Percentiles rank a stretch among this genome's conserved stretches.
Evolutionary conservation across 2,797 vertebrate genomes (phyloP).

Genomic region (Emydoidea blandingii): DNA sequence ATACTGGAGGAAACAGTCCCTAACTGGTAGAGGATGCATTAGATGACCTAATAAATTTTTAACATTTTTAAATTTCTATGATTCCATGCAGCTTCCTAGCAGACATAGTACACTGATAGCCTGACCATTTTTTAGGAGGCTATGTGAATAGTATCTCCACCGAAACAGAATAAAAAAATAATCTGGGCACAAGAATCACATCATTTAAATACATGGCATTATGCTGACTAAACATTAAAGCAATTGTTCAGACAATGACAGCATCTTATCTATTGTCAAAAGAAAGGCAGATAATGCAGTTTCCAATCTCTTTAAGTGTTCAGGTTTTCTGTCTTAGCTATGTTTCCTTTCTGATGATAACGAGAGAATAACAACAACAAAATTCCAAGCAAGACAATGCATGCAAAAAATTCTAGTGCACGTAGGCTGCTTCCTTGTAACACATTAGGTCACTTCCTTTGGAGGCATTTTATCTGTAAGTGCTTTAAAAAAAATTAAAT

Average conservation of each 20-base stretch:
- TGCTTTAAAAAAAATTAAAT: constrained; percentile 47
- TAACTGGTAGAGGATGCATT: neutral
- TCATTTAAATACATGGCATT: constrained; percentile 72
- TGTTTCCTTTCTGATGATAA: constrained; percentile 58
- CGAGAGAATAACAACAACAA: constrained; percentile 58
- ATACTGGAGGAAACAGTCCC: neutral
- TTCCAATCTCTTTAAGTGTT: constrained; percentile 68
- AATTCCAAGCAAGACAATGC: constrained; percentile 59
- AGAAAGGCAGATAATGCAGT: constrained; percentile 60
- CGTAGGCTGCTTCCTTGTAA: constrained; percentile 68
- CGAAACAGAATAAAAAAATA: constrained; percentile 38
- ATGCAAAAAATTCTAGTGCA: constrained; percentile 57
- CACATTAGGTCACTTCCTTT: constrained; percentile 69
- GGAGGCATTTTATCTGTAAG: constrained; percentile 46
- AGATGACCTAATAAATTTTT: constrained; percentile 5
- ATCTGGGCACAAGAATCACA: constrained; percentile 66
- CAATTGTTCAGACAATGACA: constrained; percentile 67
- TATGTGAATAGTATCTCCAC: constrained; percentile 13
- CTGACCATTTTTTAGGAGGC: constrained; percentile 18
- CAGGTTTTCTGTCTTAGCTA: constrained; percentile 61
- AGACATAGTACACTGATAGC: constrained; percentile 16
- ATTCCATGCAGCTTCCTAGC: neutral
- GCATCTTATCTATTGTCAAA: constrained; percentile 74
- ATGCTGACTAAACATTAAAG: constrained; percentile 74
- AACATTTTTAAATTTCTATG: constrained; percentile 23